Percentiles rank a stretch among this genome's conserved stretches.
Evolutionary conservation across 2,113 vertebrate species (phyloP).

Genomic region (Climacteris rufus): DNA sequence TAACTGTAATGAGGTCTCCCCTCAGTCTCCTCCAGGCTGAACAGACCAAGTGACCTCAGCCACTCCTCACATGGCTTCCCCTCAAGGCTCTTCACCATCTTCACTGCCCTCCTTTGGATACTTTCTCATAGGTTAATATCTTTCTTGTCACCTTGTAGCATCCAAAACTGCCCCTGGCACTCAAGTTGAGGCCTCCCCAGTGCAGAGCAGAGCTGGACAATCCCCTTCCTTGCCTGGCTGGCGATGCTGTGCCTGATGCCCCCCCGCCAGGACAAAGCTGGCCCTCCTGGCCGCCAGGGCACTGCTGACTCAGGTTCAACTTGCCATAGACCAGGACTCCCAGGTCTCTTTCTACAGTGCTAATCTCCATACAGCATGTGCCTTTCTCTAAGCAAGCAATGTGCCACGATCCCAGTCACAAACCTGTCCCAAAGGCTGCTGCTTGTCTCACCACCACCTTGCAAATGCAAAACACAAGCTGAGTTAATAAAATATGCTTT

Average conservation of each 20-base stretch:
- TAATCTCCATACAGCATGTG: not conserved
- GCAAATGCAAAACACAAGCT: not conserved
- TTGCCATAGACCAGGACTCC: not conserved
- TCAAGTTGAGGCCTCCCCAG: fast-evolving
- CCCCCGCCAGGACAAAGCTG: fast-evolving
- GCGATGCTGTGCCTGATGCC: fast-evolving
- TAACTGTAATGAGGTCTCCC: not conserved
- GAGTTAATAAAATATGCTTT: not conserved
- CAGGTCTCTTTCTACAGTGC: not conserved
- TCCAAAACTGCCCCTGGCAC: not conserved
- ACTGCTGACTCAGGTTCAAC: not conserved
- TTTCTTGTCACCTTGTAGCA: not conserved
- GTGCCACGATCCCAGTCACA: not conserved
- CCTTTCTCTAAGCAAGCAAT: not conserved
- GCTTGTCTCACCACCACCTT: not conserved
- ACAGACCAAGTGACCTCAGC: not conserved
- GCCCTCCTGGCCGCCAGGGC: too few relatives aligned
- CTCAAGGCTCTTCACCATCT: not conserved
- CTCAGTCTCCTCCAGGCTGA: not conserved
- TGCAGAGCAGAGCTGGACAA: fast-evolving
- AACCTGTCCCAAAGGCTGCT: not conserved
- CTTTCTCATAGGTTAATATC: not conserved
- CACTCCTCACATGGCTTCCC: fast-evolving
- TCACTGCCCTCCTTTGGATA: not conserved
- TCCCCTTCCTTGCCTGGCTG: fast-evolving